These are phyloP conservation scores for Argyrosomus japonicus DNA, from an alignment of 2,113 vertebrate species.

Conservation along the genomic window DNA sequence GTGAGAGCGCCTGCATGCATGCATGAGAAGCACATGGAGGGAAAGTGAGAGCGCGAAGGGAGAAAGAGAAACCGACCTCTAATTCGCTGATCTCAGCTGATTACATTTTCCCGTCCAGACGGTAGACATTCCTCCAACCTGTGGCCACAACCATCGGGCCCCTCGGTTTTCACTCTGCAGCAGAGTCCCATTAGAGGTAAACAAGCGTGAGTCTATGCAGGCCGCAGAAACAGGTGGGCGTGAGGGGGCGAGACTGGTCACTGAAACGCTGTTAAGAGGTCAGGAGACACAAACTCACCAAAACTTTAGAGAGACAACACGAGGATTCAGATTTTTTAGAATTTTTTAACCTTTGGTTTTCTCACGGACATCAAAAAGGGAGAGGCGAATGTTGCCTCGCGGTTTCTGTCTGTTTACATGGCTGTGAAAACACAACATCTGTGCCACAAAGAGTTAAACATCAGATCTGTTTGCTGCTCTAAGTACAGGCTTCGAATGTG, in stretches of 20 bases:
- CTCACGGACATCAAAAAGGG: slow-evolving; percentile 57
- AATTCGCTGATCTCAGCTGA: slow-evolving; percentile 80
- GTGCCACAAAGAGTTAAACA: slow-evolving; percentile 56
- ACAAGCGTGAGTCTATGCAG: slow-evolving; percentile 60
- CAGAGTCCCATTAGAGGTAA: slow-evolving; percentile 68
- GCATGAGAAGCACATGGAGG: slow-evolving; percentile 69
- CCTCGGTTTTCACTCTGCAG: slow-evolving; percentile 65
- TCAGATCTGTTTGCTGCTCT: slow-evolving; percentile 58
- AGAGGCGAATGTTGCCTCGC: slow-evolving; percentile 3
- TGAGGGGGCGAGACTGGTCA: slow-evolving; percentile 49
- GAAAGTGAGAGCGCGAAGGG: slow-evolving; percentile 62
- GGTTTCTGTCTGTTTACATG: slow-evolving; percentile 64
- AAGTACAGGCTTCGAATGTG: slow-evolving; percentile 57
- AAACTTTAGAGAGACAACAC: neutral
- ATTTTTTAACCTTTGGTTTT: slow-evolving; percentile 41
- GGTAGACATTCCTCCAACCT: slow-evolving; percentile 81
- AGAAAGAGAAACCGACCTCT: slow-evolving; percentile 61
- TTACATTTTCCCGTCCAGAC: slow-evolving; percentile 83
- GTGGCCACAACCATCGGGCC: slow-evolving; percentile 69
- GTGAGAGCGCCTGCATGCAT: slow-evolving; percentile 44
- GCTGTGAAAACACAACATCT: slow-evolving; percentile 51
- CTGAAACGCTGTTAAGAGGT: slow-evolving; percentile 29
- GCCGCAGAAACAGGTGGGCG: slow-evolving; percentile 76
- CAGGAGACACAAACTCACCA: slow-evolving; percentile 26
- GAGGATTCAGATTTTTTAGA: neutral